Conservation (phyloP, 2,113 vertebrate genomes). For the Barnardius zonarius region DNA sequence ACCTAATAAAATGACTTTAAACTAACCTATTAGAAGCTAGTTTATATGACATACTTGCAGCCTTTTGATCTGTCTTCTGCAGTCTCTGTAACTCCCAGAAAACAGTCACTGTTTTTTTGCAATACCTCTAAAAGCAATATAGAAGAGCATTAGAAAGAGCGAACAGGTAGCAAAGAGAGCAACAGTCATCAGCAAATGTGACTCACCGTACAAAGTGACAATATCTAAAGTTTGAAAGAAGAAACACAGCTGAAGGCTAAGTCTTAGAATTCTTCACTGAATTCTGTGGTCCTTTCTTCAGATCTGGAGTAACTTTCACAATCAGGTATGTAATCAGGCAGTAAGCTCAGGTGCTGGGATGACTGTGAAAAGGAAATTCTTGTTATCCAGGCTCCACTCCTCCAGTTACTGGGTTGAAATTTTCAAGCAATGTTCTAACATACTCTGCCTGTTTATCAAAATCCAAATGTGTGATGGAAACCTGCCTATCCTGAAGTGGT, state of each 20-base stretch:
- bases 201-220: not conserved
- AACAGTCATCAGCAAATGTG: not conserved
- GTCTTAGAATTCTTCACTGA: not conserved
- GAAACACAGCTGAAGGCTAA: not conserved
- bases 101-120: not conserved
- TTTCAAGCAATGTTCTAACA: not conserved
- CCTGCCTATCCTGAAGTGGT: not conserved
- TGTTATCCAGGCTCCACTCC: not conserved
- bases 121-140: not conserved
- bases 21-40: not conserved
- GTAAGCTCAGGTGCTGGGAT: not conserved
- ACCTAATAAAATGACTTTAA: not conserved
- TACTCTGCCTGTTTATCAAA: not conserved
- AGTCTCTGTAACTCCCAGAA: not conserved
- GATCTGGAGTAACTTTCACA: not conserved
- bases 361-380: not conserved
- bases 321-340: not conserved
- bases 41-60: not conserved
- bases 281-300: not conserved
- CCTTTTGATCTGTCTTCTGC: not conserved
- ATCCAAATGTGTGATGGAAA: not conserved
- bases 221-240: not conserved
- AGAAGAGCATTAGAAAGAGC: not conserved
- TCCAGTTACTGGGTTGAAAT: not conserved
- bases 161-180: not conserved